Percentiles rank a stretch among this genome's conserved stretches.
Conservation (phyloP, 2,888 invertebrate species). For the Pegoplata infirma region DNA sequence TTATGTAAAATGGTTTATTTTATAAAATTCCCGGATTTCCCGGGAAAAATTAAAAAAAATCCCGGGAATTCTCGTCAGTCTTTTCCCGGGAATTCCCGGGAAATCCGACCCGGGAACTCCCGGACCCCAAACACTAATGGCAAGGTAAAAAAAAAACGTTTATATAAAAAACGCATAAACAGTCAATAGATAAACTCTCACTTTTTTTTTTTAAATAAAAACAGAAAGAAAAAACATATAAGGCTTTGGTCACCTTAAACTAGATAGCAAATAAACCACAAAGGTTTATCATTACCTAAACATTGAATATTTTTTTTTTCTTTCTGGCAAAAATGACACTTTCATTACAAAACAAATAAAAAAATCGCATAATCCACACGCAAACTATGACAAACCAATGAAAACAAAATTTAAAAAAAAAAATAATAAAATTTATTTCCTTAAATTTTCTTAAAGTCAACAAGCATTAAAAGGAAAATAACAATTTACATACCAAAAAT, state of each 20-base stretch:
- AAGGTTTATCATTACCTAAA: neutral
- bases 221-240: no score
- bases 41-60: no score
- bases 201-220: neutral
- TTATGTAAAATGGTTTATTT: no score
- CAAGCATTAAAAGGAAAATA: conserved; percentile 45
- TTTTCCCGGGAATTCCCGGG: no score
- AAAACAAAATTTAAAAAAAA: no score
- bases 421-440: conserved; percentile 40
- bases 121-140: no score
- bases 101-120: no score
- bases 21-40: no score
- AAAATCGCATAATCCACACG: conserved; percentile 30
- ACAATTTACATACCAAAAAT: conserved; percentile 40
- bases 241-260: neutral
- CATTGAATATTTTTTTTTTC: conserved; percentile 5
- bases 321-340: conserved; percentile 41
- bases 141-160: neutral
- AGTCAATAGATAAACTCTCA: neutral
- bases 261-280: neutral
- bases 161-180: neutral
- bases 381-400: conserved; percentile 17
- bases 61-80: no score
- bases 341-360: conserved; percentile 33
- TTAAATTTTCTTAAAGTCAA: conserved; percentile 29